phyloP scores from a whole-genome alignment of 2,797 vertebrate species.

The Macroramphosus scolopax region DNA sequence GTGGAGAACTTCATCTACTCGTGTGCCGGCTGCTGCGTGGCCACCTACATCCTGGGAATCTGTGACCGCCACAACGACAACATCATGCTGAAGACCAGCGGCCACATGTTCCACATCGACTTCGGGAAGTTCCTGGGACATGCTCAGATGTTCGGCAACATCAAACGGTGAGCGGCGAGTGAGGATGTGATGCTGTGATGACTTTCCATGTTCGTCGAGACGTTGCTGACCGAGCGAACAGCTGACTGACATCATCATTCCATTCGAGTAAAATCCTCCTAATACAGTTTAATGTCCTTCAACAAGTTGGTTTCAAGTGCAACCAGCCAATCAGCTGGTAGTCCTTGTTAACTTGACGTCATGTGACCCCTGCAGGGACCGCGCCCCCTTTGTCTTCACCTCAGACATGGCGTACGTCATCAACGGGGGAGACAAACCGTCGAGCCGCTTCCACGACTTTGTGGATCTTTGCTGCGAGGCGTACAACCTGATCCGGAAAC shows the following conservation, averaged over 20 bases:
- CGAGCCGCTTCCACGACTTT: conserved; percentile 97
- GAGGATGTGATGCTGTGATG: no score
- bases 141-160: conserved; percentile 97
- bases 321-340: neutral
- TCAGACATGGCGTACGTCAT: conserved; percentile 99
- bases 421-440: conserved; percentile 95
- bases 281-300: no score
- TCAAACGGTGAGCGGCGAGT: conserved; percentile 85
- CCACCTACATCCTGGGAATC: conserved; percentile 95
- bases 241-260: no score
- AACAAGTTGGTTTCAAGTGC: no score
- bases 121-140: conserved; percentile 97
- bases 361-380: conserved; percentile 79
- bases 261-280: no score
- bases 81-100: conserved; percentile 97
- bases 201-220: no score
- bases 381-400: conserved; percentile 95
- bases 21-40: conserved; percentile 95
- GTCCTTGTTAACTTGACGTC: neutral
- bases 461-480: conserved; percentile 97
- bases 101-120: conserved; percentile 99
- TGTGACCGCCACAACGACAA: conserved; percentile 98
- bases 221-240: no score
- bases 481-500: conserved; percentile 97
- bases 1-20: conserved; percentile 99